These are phyloP conservation scores for Bubalus kerabau DNA, from an alignment of 2,113 vertebrate species.

Conservation along the genomic window DNA sequence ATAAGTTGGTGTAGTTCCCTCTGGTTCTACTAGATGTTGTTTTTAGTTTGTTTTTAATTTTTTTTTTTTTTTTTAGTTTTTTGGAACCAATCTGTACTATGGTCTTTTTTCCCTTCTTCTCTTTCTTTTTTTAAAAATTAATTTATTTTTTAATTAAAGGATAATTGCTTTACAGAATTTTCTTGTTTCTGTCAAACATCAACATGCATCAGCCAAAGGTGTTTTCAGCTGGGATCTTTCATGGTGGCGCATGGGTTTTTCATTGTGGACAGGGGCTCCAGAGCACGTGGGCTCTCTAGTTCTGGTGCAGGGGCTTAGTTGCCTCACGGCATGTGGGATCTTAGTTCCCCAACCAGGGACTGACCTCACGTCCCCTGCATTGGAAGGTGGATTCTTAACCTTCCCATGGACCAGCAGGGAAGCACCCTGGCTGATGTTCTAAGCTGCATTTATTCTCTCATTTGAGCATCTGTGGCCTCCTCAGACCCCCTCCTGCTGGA, in stretches of 20 bases:
- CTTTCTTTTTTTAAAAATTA: background rate
- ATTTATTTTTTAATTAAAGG: background rate
- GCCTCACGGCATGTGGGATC: background rate
- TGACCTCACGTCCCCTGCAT: background rate
- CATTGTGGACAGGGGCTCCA: background rate
- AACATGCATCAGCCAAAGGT: background rate
- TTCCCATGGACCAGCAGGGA: background rate
- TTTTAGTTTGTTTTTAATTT: background rate
- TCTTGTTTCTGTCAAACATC: background rate
- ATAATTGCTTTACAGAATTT: background rate
- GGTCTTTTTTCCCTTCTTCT: background rate
- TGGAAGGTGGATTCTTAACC: background rate
- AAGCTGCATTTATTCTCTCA: background rate
- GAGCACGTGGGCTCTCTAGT: background rate
- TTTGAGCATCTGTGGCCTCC: background rate
- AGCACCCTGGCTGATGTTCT: background rate
- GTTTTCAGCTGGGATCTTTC: background rate
- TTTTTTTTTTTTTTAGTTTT: background rate
- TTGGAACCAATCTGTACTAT: background rate
- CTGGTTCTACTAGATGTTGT: background rate
- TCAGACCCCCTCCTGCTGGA: background rate
- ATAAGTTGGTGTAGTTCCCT: background rate
- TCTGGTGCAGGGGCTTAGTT: background rate
- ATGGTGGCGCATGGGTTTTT: accelerated
- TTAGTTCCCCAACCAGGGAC: background rate